Percentiles rank a stretch among this genome's conserved stretches.
Conservation (phyloP, 2,113 vertebrate species). For the Prunella fulvescens region DNA sequence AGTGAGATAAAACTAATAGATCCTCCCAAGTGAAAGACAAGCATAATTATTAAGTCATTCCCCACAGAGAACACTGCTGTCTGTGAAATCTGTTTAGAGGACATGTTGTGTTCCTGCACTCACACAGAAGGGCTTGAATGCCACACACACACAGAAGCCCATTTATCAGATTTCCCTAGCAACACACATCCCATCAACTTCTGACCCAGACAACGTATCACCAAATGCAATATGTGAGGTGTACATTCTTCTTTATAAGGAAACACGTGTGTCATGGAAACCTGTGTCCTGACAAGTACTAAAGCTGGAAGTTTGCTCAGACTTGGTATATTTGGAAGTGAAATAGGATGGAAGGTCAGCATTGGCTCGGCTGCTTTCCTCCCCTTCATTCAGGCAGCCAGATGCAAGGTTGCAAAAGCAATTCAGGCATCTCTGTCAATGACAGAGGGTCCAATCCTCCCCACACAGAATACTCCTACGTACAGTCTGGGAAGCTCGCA, state of each 20-base stretch:
- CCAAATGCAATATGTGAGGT: not conserved
- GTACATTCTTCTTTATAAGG: not conserved
- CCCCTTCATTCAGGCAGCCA: conserved; percentile 45
- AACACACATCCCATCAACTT: not conserved
- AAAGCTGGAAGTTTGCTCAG: conserved; percentile 11
- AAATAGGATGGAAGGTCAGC: conserved; percentile 17
- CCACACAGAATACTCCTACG: conserved; percentile 28
- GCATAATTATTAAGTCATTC: not conserved
- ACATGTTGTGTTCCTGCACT: not conserved
- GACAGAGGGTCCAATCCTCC: conserved; percentile 52
- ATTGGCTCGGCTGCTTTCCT: not conserved
- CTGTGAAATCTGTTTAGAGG: not conserved
- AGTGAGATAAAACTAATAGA: not conserved
- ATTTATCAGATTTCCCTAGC: not conserved
- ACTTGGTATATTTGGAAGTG: not conserved
- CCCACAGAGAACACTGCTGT: not conserved
- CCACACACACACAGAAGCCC: not conserved
- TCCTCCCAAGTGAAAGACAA: not conserved
- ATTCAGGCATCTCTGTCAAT: conserved; percentile 47
- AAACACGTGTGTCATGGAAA: conserved; percentile 6
- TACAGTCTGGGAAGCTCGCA: conserved; percentile 54
- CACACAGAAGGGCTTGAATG: not conserved
- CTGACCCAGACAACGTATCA: not conserved
- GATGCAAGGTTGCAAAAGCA: conserved; percentile 46
- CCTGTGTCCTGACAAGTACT: not conserved